Conservation (phyloP, 2,888 invertebrate genomes). For the Drosophila melanosoma region DNA sequence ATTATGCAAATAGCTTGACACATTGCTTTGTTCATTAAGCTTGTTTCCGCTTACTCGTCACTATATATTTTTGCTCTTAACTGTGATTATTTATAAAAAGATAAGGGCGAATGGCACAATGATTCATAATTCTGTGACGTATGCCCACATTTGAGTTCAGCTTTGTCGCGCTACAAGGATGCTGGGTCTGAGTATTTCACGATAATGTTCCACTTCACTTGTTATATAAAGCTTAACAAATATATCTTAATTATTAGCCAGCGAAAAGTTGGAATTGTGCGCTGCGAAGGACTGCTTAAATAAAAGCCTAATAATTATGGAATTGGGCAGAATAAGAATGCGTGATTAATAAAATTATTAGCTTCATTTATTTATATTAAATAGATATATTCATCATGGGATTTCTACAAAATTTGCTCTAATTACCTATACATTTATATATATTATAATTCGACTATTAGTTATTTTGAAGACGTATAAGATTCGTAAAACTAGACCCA, state of each 20-base stretch:
- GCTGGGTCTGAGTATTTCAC: constrained; percentile 15
- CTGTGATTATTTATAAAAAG: constrained; percentile 1
- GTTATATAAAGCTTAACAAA: not conserved
- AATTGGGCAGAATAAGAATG: not conserved
- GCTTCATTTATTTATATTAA: not conserved
- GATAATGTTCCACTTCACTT: not conserved
- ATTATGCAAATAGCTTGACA: no score
- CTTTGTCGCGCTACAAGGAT: not conserved
- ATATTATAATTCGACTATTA: not conserved
- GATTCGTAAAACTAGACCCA: not conserved
- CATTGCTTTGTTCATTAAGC: not conserved
- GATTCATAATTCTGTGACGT: constrained; percentile 41
- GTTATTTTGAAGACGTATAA: not conserved
- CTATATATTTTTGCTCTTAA: not conserved
- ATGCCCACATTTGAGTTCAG: not conserved
- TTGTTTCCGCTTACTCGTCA: constrained; percentile 19
- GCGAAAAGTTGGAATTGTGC: not conserved
- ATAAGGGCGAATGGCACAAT: constrained; percentile 11
- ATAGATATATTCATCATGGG: not conserved
- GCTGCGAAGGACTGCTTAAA: not conserved
- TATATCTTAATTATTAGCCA: not conserved
- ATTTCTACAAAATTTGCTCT: not conserved
- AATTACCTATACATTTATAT: no score
- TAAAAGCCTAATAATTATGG: not conserved
- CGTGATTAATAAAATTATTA: not conserved